Conservation (phyloP, 2,888 invertebrate genomes). For the Trissonchulus latispiculum region DNA sequence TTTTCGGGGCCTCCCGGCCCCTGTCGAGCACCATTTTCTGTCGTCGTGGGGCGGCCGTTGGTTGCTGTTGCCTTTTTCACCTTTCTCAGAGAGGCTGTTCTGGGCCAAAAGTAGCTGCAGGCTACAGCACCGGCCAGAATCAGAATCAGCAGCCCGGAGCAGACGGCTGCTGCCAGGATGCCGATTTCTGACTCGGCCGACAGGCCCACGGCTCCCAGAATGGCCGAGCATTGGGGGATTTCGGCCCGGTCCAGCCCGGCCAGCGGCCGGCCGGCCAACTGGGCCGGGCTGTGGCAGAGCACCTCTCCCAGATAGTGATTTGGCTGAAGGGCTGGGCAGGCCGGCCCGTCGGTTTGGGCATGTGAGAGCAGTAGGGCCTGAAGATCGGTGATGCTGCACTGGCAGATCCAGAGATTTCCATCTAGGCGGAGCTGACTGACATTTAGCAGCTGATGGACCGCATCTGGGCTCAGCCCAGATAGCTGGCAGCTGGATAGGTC, state of each 20-base stretch:
- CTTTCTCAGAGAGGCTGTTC: neutral
- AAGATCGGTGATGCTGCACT: neutral
- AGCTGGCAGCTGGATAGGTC: slow-evolving; percentile 12
- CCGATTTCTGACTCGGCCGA: slow-evolving; percentile 14
- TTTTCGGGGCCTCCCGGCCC: too few relatives aligned
- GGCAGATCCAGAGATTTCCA: slow-evolving; percentile 13
- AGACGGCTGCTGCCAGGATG: slow-evolving; percentile 17
- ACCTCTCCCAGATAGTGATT: neutral
- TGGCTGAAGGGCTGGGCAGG: neutral
- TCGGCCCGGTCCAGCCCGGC: neutral
- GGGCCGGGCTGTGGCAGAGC: neutral
- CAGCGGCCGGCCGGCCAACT: slow-evolving; percentile 5
- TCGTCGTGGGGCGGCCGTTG: neutral
- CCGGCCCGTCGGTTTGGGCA: neutral
- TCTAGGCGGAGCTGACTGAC: neutral
- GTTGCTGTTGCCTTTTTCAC: neutral
- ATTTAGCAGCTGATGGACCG: neutral
- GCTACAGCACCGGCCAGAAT: slow-evolving; percentile 8
- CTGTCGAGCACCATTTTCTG: neutral
- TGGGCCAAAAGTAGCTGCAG: slow-evolving; percentile 17
- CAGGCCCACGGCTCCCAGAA: slow-evolving; percentile 10
- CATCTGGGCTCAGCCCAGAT: neutral
- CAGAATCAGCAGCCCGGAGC: slow-evolving; percentile 15
- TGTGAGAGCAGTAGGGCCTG: neutral
- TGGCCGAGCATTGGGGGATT: neutral